These are phyloP conservation scores for Saguinus imperator DNA, from an alignment of 2,113 vertebrate species.

Conservation along the genomic window DNA sequence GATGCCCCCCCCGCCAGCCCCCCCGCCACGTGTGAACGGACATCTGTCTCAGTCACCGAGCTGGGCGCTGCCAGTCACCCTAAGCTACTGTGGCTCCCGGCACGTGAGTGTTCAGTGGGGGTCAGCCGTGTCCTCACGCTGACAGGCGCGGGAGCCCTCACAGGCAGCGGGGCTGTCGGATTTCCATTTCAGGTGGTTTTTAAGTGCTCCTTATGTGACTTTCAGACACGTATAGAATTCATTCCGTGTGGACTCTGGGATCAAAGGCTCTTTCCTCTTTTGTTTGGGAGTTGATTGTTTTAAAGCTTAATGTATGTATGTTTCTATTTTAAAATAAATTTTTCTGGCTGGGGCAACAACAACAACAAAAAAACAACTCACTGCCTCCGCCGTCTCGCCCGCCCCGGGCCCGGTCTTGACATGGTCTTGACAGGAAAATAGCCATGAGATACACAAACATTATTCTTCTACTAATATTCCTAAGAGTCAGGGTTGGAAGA, in stretches of 20 bases:
- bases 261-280: constrained; percentile 30
- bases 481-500: neutral
- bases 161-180: neutral
- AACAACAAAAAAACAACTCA: too few relatives aligned
- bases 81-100: neutral
- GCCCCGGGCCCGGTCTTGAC: too few relatives aligned
- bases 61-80: neutral
- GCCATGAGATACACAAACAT: neutral
- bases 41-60: neutral
- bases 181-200: neutral
- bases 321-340: constrained; percentile 79
- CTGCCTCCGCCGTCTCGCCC: too few relatives aligned
- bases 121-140: neutral
- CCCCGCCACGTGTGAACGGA: neutral
- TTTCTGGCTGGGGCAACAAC: constrained; percentile 43
- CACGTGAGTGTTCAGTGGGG: neutral
- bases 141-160: neutral
- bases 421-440: neutral
- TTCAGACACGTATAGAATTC: neutral
- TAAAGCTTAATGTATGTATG: constrained; percentile 66
- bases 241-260: constrained; percentile 42
- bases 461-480: neutral
- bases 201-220: neutral
- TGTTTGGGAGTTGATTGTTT: constrained; percentile 62
- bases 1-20: neutral